Evolutionary conservation across 2,113 vertebrate genomes (phyloP).

Genomic region (Bos indicus): DNA sequence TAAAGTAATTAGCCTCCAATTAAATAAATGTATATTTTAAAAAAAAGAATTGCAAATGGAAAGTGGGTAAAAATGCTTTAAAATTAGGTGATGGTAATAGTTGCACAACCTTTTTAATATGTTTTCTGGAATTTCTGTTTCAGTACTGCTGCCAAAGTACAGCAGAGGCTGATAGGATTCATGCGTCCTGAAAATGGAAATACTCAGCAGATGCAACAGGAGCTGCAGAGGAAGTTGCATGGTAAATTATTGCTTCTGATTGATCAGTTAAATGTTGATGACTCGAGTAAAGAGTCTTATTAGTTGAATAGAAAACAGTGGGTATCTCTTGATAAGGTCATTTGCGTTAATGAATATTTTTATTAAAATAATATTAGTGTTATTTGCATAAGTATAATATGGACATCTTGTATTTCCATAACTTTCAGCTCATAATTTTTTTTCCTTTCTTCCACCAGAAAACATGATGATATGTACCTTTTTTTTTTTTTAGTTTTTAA

Average conservation of each 20-base stretch:
- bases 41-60: neutral
- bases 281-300: neutral
- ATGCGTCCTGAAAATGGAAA: slow-evolving; percentile 91
- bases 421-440: neutral
- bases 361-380: neutral
- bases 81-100: neutral
- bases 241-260: slow-evolving; percentile 78
- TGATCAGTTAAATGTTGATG: neutral
- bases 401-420: neutral
- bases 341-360: neutral
- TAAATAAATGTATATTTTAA: too few relatives aligned
- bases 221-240: slow-evolving; percentile 95
- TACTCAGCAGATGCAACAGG: slow-evolving; percentile 96
- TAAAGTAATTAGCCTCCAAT: neutral
- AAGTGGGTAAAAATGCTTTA: neutral
- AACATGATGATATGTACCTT: neutral
- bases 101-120: neutral
- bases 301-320: neutral
- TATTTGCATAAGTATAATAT: neutral
- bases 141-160: slow-evolving; percentile 90
- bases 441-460: neutral
- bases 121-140: slow-evolving; percentile 76
- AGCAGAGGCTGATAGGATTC: slow-evolving; percentile 91
- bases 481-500: neutral
- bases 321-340: neutral